Evolutionary conservation across 2,888 invertebrate genomes (phyloP), one percentile per base, ranked within the genome.

Genomic region (Cephus nigrinus): DNA sequence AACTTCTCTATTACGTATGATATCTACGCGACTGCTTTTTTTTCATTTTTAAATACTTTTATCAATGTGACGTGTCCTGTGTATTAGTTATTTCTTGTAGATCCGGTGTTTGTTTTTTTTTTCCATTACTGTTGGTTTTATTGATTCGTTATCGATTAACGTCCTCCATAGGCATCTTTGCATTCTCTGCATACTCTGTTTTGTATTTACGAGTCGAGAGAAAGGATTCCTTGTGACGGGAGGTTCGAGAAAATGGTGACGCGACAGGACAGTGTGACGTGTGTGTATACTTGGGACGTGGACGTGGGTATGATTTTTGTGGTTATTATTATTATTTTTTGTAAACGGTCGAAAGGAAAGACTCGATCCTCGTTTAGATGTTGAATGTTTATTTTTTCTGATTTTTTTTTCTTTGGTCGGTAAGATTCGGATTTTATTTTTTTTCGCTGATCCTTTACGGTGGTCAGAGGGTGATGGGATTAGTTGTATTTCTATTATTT

Each of bases 1-100:
- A 78, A 77, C 80, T 79, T 80, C 80, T 82, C 80, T 82, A 82
- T 81, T 82, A 80, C 79, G 80, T 73, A 81, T 23, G 71, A 71
- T 31, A 71, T 31, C 71, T 71, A 71, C 71, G 31, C 71, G 71
- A 71, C 71, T 71, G 71, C 15, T 71, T 71, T 31, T 33, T 40
- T 55, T 55, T 55, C 55, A 2, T 55, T 55, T 55, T 55, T 55
- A 55, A 55, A 55, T 55, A 55, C 55, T 23, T 55, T 55, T 55
- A 55, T 55, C 55, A 55, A 23, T 71, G 31, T 15, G 71, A 71
- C 71, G 71, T 71, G 31, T 71, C 9, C 55, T 55, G 71, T 31
- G 12, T 23, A 31, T 31, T 71, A 71, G 1, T 55, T 23, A 15
- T 9, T 55, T 55, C 11, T 33, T 71, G 23, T 71, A 71, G 15